These are phyloP conservation scores for Erinaceus europaeus DNA, from an alignment of 2,113 vertebrate species.

Conservation along the genomic window DNA sequence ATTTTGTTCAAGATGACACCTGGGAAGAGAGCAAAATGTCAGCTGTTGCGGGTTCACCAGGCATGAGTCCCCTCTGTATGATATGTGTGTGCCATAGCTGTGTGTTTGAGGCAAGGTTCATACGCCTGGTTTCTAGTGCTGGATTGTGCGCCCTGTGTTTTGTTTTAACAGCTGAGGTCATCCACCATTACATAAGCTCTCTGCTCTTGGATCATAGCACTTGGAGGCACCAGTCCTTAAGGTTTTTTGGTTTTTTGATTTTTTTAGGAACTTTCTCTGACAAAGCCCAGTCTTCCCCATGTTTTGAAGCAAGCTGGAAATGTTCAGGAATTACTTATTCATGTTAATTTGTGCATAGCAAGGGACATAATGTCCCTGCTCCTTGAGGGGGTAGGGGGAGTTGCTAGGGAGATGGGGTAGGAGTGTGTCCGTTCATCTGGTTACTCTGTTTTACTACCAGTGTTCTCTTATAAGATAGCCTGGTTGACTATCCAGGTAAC, in stretches of 20 bases:
- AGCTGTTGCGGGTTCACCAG: fast-evolving
- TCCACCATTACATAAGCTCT: no score
- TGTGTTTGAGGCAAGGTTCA: neutral
- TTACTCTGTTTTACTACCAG: neutral
- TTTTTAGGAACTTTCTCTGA: neutral
- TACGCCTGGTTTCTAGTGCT: neutral
- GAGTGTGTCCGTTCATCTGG: neutral
- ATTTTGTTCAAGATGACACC: neutral
- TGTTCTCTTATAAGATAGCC: neutral
- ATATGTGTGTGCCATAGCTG: neutral
- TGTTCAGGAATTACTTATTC: neutral
- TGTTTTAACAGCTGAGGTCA: neutral
- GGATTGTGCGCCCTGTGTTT: neutral
- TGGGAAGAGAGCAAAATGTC: neutral
- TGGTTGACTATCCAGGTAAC: neutral
- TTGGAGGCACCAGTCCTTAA: neutral
- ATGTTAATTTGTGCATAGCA: neutral
- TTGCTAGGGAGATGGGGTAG: no score
- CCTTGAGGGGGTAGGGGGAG: neutral
- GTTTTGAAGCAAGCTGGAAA: neutral
- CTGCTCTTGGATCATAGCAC: neutral
- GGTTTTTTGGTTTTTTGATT: neutral
- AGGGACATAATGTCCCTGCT: neutral
- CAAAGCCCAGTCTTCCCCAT: neutral
- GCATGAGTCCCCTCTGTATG: neutral